Evolutionary conservation across 2,113 vertebrate species (phyloP), one percentile per base, ranked within the genome.

Genomic region (Melanotaenia duboulayi): DNA sequence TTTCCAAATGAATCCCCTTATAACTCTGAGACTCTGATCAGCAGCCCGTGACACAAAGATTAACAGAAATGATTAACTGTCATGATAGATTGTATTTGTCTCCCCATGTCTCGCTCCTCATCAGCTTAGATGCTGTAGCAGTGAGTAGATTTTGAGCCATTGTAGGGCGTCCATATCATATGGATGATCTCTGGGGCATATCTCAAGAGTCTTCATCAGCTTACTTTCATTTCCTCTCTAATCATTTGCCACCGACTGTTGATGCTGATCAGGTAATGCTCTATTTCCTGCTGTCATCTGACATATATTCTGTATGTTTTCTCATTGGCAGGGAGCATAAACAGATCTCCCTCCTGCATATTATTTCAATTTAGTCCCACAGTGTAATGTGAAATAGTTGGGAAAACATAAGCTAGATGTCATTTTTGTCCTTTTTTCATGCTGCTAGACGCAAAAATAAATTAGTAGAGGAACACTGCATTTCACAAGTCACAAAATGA

Each of bases 41-140:
- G 78, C 87, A 17, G 82, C 39, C 85, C 65, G 70, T 87, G 87
- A 74, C 89, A 79, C 81, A 35, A 87, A 87, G 89, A 92, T 92
- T 90, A 91, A 90, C 88, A 87, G 73, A 80, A 85, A 89, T 86
- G 90, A 91, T 91, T 89, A 92, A 83, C 87, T 90, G 90, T 91
- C 87, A 88, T 10, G 28, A 87, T 76, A 77, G 84, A 90, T 91
- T 80, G 71, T 65, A 72, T 87, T 88, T 81, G 81, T 85, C 78
- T 84, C 61, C 46, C 16, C 65, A 0, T 62, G 76, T 77, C 86
- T 74, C n/a, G 80, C 52, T 73, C 78, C 80, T 77, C 82, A 65
- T 76, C 72, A 56, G 40, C 58, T 35, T 48, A 71, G 61, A 40
- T 24, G 20, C 20, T 0, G 22, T 10, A 63, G 81, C 60, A 17